Base-by-base conservation (phyloP, 2,113 vertebrate species). In the Ophiodon elongatus region DNA sequence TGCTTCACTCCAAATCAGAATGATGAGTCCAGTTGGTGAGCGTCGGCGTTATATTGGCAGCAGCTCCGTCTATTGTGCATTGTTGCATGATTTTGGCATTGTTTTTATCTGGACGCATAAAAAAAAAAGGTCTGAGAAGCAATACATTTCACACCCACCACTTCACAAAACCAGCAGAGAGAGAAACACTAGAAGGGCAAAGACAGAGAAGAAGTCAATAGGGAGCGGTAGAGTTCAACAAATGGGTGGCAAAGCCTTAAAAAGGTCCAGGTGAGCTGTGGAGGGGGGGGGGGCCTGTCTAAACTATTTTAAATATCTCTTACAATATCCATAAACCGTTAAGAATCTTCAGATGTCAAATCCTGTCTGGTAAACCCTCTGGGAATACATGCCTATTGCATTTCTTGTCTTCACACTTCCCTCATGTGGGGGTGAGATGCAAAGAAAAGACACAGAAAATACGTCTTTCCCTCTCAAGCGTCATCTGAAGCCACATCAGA, bases 1-100 rank as follows among this genome's bases (percentile, higher is more conserved):
- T 64, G 52, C 23, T 73, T 35, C 74, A 60, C 60, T 89, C 54
- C 57, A 50, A 66, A 54, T 80, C 50, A 74, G 74, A 17, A 25
- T 2, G 57, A 39, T 23, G 60, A 67, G 84, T 87, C 91, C 91
- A 93, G 83, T 87, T 93, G 91, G 91, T 84, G 78, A 87, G 85
- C 85, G 88, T 93, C 85, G 93, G 92, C 56, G 86, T 88, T 66
- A 23, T 2, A 59, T 79, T 90, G 87, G 87, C 84, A 87, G 35
- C 71, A 41, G 73, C 65, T 84, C 29, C 8, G 50, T 37, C 73
- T 73, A 63, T 83, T 88, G 77, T 84, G 64, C 39, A 54, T 82
- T 82, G 88, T 89, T 82, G 78, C 50, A 59, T 19, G 50, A 74
- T 80, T 45, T 81, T 89, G 84, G 90, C 84, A 78, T 27, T 7